These are phyloP conservation scores for Esox masquinongy DNA, from an alignment of 2,797 vertebrate species.

Conservation along the genomic window DNA sequence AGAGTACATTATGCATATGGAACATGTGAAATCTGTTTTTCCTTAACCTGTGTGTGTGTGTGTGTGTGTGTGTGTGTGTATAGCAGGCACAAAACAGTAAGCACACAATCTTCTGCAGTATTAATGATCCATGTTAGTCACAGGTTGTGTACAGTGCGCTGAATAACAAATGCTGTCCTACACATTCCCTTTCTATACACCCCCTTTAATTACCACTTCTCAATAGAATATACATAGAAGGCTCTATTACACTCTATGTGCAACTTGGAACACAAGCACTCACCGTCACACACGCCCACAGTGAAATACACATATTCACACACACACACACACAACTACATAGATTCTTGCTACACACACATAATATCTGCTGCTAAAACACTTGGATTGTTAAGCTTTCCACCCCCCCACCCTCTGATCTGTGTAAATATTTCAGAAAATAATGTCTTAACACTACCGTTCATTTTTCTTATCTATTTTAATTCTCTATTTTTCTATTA, in stretches of 20 bases:
- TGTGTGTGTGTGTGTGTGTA: neutral
- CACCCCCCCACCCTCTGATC: too few species aligned
- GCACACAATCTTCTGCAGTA: neutral
- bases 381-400: too few species aligned
- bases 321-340: too few species aligned
- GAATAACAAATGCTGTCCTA: neutral
- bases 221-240: neutral
- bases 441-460: too few species aligned
- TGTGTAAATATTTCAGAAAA: too few species aligned
- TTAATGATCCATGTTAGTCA: neutral
- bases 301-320: too few species aligned
- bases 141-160: neutral
- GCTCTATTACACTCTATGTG: neutral
- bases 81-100: neutral
- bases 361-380: too few species aligned
- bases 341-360: too few species aligned
- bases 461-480: too few species aligned
- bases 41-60: neutral
- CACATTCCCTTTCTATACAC: neutral
- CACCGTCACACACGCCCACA: too few species aligned
- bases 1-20: slow-evolving; percentile 74
- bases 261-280: too few species aligned
- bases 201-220: neutral
- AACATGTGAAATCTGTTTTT: slow-evolving; percentile 50
- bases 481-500: too few species aligned